phyloP scores from a whole-genome alignment of 2,888 invertebrate genomes.

The Lithophane semibrunnea region DNA sequence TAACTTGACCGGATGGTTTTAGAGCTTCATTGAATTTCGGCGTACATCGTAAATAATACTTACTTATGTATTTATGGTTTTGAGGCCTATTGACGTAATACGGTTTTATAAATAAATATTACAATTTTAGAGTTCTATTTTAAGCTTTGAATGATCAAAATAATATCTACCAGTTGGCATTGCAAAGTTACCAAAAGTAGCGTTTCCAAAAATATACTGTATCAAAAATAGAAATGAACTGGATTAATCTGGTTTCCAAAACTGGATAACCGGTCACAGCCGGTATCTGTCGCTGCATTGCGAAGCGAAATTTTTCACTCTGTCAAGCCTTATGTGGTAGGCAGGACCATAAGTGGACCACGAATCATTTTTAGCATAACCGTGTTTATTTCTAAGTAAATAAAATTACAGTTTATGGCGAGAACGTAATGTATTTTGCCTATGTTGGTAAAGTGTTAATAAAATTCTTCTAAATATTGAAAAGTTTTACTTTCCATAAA shows the following conservation, averaged over 20 bases:
- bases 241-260: conserved; percentile 33
- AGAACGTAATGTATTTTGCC: neutral
- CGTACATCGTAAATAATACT: neutral
- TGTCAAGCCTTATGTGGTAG: conserved; percentile 6
- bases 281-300: conserved; percentile 25
- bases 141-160: neutral
- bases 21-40: neutral
- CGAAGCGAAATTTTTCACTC: conserved; percentile 37
- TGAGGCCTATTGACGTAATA: no score
- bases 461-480: neutral
- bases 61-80: no score
- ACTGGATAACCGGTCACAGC: conserved; percentile 28
- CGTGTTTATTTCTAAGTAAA: conserved; percentile 29
- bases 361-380: conserved; percentile 14
- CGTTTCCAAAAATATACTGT: conserved; percentile 22
- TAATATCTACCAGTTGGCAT: neutral
- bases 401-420: neutral
- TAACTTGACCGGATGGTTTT: neutral
- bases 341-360: conserved; percentile 2
- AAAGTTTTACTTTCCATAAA: neutral
- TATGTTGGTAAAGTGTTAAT: neutral
- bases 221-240: conserved; percentile 25
- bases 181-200: neutral
- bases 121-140: neutral
- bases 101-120: no score